Evolutionary conservation across 2,888 invertebrate genomes (phyloP), one percentile per base, ranked within the genome.

Genomic region (Conus canariensis): DNA sequence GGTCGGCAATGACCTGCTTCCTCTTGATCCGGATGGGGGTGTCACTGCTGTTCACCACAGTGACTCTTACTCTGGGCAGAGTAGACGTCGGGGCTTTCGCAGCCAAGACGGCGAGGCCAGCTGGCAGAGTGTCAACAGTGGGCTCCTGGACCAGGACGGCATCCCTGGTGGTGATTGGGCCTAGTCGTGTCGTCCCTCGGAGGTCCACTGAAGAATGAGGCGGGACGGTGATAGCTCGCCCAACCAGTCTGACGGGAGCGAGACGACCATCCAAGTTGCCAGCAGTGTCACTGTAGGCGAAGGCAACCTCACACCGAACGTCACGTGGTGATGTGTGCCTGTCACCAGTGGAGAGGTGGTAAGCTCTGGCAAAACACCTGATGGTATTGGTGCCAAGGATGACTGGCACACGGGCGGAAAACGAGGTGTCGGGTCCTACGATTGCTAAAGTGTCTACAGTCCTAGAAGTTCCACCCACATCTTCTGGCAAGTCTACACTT

Each of bases 351-450:
- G 22, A 30, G 30, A 30, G 30, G 30, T 30, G 30, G 30, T 30
- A 30, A 30, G 30, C 30, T 2, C 30, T 30, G n/a, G 85, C 16
- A 14, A 85, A 58, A 6, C 59, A 10, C 6, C 82, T 56, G 30
- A 89, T 14, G 6, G 85, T 67, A 83, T 89, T 89, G 25, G 89
- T 89, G 22, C 89, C 89, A 30, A 89, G 60, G 25, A 89, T 89
- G 67, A 89, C 85, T 45, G 85, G 89, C 59, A 85, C 45, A 7
- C 80, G n/a, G 9, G 22, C 19, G 9, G 89, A 83, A n/a, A 67
- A 85, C 8, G 25, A 10, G 10, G 83, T 89, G 67, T 89, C 89
- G 16, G 83, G 89, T 19, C 85, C 64, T 45, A 89, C 85, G 16
- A 89, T 22, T 14, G 70, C 70, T 22, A 70, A 70, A 30, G 19